Percentiles rank a stretch among this genome's conserved stretches.
Conservation (phyloP, 2,113 vertebrate species). For the Hystrix cristata region DNA sequence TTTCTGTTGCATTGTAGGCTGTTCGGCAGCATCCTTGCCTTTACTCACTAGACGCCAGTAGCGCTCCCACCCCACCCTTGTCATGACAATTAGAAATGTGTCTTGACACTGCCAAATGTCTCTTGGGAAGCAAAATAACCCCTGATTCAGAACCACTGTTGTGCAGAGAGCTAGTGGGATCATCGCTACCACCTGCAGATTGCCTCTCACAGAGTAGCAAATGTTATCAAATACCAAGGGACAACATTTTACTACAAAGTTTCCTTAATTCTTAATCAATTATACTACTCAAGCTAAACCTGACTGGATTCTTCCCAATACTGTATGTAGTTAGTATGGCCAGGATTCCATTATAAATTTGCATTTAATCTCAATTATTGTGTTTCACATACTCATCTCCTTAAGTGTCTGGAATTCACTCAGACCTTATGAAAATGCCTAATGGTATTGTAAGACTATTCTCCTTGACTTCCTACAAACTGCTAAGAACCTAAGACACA, state of each 20-base stretch:
- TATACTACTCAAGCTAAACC: slow-evolving; percentile 1
- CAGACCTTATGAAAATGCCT: slow-evolving; percentile 8
- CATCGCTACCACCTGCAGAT: background rate
- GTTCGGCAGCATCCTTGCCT: background rate
- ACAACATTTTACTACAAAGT: slow-evolving; percentile 22
- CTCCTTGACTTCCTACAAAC: slow-evolving; percentile 36
- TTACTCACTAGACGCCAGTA: background rate
- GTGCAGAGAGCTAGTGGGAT: background rate
- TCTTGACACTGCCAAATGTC: background rate
- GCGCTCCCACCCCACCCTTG: background rate
- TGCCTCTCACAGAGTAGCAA: background rate
- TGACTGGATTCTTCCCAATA: background rate
- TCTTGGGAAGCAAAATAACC: background rate
- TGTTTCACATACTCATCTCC: background rate
- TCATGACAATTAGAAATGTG: background rate
- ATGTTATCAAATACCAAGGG: background rate
- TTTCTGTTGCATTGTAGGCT: background rate
- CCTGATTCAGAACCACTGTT: background rate
- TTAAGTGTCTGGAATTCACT: slow-evolving; percentile 40
- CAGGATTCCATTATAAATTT: slow-evolving; percentile 7
- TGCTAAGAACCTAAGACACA: background rate
- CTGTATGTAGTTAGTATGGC: background rate
- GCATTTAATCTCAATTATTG: background rate
- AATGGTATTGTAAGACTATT: slow-evolving; percentile 14
- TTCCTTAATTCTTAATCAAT: slow-evolving; percentile 17